A percentile compares a stretch with the other conserved stretches of the same genome.
These are phyloP conservation scores for Empis livida DNA, from an alignment of 2,888 invertebrate genomes.

Conservation along the genomic window DNA sequence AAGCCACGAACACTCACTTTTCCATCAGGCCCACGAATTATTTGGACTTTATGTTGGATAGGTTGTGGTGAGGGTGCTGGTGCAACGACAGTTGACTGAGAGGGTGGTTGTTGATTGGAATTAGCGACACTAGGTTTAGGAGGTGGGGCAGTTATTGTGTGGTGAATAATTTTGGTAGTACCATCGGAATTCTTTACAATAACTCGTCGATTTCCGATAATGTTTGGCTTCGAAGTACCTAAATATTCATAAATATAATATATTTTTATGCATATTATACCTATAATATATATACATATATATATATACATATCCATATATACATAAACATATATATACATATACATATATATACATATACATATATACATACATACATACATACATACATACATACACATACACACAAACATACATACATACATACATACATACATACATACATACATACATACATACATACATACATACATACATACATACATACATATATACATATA, in stretches of 20 bases:
- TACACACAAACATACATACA: no score
- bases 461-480: not conserved
- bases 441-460: no score
- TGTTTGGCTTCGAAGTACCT: slow-evolving; percentile 8
- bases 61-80: slow-evolving; percentile 45
- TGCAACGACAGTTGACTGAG: slow-evolving; percentile 50
- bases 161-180: slow-evolving; percentile 51
- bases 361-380: no score
- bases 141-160: slow-evolving; percentile 44
- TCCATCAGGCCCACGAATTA: slow-evolving; percentile 79
- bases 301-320: no score
- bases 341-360: not conserved
- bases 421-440: not conserved
- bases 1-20: slow-evolving; percentile 85
- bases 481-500: not conserved
- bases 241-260: not conserved
- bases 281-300: not conserved
- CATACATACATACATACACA: not conserved
- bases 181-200: slow-evolving; percentile 44
- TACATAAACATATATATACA: no score
- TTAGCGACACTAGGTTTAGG: slow-evolving; percentile 43
- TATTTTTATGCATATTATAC: no score
- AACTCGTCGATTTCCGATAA: slow-evolving; percentile 31
- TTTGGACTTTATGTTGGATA: slow-evolving; percentile 68
- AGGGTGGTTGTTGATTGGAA: slow-evolving; percentile 55